These are phyloP conservation scores for Nothura maculosa DNA, from an alignment of 2,797 vertebrate genomes.

Conservation along the genomic window DNA sequence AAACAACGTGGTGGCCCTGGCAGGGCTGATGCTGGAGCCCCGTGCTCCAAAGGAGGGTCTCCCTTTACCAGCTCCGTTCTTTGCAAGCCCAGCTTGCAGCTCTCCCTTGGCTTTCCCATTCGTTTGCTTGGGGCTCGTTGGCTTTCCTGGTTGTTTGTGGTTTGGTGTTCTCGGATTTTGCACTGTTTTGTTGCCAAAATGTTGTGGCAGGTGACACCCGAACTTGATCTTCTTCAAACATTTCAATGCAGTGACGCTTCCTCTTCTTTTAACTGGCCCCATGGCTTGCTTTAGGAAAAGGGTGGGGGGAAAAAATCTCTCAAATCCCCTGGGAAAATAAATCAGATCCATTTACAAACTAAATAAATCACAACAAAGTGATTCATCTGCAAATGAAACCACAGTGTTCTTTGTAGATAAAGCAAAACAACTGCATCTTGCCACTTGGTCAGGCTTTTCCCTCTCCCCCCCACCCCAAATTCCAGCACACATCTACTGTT, in stretches of 20 bases:
- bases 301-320: slow-evolving; percentile 14
- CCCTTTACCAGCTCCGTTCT: slow-evolving; percentile 34
- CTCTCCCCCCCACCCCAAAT: slow-evolving; percentile 28
- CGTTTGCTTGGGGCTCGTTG: not conserved
- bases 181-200: slow-evolving; percentile 30
- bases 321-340: slow-evolving; percentile 75
- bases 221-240: slow-evolving; percentile 55
- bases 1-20: slow-evolving; percentile 41
- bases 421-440: slow-evolving; percentile 75
- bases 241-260: slow-evolving; percentile 52
- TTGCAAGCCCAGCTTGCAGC: not conserved
- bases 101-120: not conserved
- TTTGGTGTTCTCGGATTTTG: not conserved
- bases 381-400: slow-evolving; percentile 79
- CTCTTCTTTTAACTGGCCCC: not conserved
- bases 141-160: not conserved
- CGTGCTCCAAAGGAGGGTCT: not conserved
- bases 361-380: slow-evolving; percentile 77
- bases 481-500: slow-evolving; percentile 77
- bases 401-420: slow-evolving; percentile 74
- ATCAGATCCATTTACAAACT: slow-evolving; percentile 76
- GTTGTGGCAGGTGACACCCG: slow-evolving; percentile 41
- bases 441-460: slow-evolving; percentile 60
- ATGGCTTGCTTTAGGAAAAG: slow-evolving; percentile 46
- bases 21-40: slow-evolving; percentile 17